Conservation (phyloP, 2,797 vertebrate species). For the Melanotaenia parkinsoni region DNA sequence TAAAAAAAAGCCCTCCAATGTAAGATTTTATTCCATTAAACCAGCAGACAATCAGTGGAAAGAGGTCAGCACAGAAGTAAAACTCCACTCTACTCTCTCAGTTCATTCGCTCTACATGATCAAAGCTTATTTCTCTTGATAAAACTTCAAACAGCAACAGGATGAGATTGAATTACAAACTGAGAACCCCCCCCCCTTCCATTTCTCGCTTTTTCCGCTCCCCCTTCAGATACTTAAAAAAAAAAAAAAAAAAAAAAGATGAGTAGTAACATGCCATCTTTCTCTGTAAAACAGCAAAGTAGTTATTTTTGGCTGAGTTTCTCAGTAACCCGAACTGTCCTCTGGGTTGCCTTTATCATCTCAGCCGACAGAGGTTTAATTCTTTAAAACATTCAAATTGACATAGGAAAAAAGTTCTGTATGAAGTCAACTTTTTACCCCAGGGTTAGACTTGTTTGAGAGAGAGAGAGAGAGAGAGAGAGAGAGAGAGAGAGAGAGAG, state of each 20-base stretch:
- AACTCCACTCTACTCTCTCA: constrained; percentile 62
- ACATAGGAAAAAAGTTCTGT: constrained; percentile 20
- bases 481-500: constrained; percentile 13
- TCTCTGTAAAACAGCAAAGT: constrained; percentile 45
- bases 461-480: constrained; percentile 16
- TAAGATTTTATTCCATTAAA: constrained; percentile 5
- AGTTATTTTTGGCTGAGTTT: constrained; percentile 68
- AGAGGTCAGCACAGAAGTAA: constrained; percentile 21
- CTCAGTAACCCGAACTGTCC: constrained; percentile 56
- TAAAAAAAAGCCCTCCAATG: neutral
- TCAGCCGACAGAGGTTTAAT: constrained; percentile 35
- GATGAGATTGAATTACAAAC: constrained; percentile 80
- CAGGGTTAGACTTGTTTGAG: constrained; percentile 49
- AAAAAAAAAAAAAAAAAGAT: constrained; percentile 54
- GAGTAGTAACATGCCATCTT: constrained; percentile 53
- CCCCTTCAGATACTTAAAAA: constrained; percentile 43
- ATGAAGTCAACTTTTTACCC: constrained; percentile 47
- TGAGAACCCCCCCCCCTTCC: constrained; percentile 48
- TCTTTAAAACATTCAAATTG: constrained; percentile 44
- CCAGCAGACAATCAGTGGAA: constrained; percentile 33
- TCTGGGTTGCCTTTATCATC: constrained; percentile 56
- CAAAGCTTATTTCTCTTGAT: constrained; percentile 81
- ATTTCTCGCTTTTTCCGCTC: constrained; percentile 21
- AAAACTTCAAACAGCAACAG: constrained; percentile 86
- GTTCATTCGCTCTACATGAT: constrained; percentile 83